These are phyloP conservation scores for Percopsis omiscomaycus DNA, from an alignment of 2,797 vertebrate genomes.

Conservation along the genomic window DNA sequence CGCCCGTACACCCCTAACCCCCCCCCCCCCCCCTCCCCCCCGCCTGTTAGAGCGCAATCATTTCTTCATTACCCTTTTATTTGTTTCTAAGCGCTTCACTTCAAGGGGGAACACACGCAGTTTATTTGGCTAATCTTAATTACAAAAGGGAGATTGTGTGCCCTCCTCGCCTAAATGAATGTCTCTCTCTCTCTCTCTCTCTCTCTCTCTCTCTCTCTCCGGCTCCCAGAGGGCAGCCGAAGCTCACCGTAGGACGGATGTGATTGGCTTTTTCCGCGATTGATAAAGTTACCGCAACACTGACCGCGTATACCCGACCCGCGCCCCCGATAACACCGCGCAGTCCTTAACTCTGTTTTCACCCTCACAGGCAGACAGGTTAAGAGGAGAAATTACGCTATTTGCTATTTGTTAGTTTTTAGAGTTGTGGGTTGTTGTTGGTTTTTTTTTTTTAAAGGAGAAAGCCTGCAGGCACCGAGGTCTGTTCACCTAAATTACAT, in stretches of 20 bases:
- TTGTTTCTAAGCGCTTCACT: constrained; percentile 80
- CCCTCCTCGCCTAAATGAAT: constrained; percentile 70
- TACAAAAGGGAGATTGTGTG: constrained; percentile 78
- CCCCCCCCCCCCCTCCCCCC: constrained; percentile 46
- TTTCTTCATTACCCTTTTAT: constrained; percentile 85
- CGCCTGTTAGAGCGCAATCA: constrained; percentile 76
- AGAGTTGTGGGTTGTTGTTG: constrained; percentile 6
- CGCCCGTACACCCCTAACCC: background rate
- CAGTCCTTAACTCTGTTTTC: constrained; percentile 76
- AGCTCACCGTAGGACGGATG: constrained; percentile 70
- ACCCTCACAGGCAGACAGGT: constrained; percentile 60
- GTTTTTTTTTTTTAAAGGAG: constrained; percentile 37
- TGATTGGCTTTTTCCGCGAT: constrained; percentile 77
- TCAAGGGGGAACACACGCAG: constrained; percentile 77
- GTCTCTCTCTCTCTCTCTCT: constrained; percentile 66
- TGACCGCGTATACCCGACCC: constrained; percentile 28
- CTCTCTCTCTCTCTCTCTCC: constrained; percentile 60
- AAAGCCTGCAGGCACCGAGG: constrained; percentile 53
- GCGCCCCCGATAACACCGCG: constrained; percentile 41
- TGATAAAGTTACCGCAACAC: constrained; percentile 78
- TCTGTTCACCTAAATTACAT: constrained; percentile 72
- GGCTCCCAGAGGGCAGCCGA: constrained; percentile 75
- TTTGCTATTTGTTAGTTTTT: constrained; percentile 72
- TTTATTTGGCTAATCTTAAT: constrained; percentile 86
- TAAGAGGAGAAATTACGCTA: constrained; percentile 68